Conservation (phyloP, 2,888 invertebrate genomes). For the Galeruca laticollis region DNA sequence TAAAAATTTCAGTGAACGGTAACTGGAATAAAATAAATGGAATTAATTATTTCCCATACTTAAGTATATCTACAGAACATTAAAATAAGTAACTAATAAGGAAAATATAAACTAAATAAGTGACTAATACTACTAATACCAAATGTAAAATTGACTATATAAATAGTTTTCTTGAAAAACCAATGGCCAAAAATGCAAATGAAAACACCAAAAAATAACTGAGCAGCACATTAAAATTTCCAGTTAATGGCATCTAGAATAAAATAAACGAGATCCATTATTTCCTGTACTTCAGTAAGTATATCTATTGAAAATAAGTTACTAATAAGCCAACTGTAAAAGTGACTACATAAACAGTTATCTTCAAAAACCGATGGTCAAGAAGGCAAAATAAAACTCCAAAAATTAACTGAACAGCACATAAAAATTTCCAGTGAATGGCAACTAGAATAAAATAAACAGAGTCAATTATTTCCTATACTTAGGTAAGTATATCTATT, state of each 20-base stretch:
- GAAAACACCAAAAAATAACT: slow-evolving; percentile 74
- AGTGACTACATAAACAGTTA: slow-evolving; percentile 74
- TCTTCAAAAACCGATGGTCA: slow-evolving; percentile 75
- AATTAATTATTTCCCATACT: too few relatives aligned
- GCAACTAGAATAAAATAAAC: slow-evolving; percentile 63
- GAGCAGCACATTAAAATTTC: slow-evolving; percentile 68
- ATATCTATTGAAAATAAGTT: neutral
- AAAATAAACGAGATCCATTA: slow-evolving; percentile 40
- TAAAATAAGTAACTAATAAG: slow-evolving; percentile 71
- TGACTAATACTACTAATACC: too few relatives aligned
- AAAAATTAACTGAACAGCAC: slow-evolving; percentile 70
- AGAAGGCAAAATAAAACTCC: slow-evolving; percentile 74
- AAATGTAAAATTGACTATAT: too few relatives aligned
- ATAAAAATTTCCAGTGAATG: slow-evolving; percentile 68
- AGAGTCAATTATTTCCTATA: too few relatives aligned
- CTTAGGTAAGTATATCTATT: slow-evolving; percentile 26
- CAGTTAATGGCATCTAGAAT: slow-evolving; percentile 67
- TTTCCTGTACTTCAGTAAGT: too few relatives aligned
- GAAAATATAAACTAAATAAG: slow-evolving; percentile 73
- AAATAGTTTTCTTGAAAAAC: slow-evolving; percentile 74
- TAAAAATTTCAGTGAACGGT: slow-evolving; percentile 68
- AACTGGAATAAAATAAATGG: slow-evolving; percentile 62
- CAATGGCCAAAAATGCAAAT: slow-evolving; percentile 75
- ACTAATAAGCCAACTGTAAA: slow-evolving; percentile 72
- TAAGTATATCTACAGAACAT: neutral